A percentile compares a stretch with the other conserved stretches of the same genome.
Evolutionary conservation across 1,140 invertebrate genomes (phyloP).

Genomic region (Drosophila tsacasi): DNA sequence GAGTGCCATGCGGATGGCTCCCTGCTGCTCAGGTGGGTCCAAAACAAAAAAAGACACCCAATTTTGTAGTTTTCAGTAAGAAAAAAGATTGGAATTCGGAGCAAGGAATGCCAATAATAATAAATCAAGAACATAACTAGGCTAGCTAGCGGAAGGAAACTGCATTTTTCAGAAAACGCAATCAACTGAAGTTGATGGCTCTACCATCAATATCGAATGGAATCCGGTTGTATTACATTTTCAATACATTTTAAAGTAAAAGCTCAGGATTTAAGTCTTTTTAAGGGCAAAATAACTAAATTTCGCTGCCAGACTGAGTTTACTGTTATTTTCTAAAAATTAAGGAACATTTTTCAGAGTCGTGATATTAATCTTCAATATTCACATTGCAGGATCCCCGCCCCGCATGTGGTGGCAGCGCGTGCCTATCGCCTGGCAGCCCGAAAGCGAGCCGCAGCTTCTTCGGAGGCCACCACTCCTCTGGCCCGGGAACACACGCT

Average conservation of each 20-base stretch:
- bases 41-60: neutral
- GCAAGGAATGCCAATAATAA: neutral
- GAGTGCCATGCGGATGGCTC: constrained; percentile 82
- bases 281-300: neutral
- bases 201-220: neutral
- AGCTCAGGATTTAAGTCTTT: too few species aligned
- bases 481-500: constrained; percentile 57
- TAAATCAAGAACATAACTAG: constrained; percentile 10
- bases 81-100: neutral
- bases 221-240: neutral
- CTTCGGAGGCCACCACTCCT: constrained; percentile 66
- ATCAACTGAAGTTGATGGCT: constrained; percentile 1
- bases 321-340: neutral
- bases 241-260: neutral
- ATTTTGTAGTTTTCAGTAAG: neutral
- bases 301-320: neutral
- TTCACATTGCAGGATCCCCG: constrained; percentile 86
- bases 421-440: constrained; percentile 86
- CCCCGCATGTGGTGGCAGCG: constrained; percentile 87
- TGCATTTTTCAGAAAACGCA: neutral
- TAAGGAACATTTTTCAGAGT: neutral
- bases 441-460: constrained; percentile 68
- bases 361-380: neutral
- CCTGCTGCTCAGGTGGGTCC: constrained; percentile 70
- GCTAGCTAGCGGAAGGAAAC: neutral